A percentile compares a stretch with the other conserved stretches of the same genome.
Conservation (phyloP, 2,113 vertebrate genomes). For the Aptenodytes forsteri region DNA sequence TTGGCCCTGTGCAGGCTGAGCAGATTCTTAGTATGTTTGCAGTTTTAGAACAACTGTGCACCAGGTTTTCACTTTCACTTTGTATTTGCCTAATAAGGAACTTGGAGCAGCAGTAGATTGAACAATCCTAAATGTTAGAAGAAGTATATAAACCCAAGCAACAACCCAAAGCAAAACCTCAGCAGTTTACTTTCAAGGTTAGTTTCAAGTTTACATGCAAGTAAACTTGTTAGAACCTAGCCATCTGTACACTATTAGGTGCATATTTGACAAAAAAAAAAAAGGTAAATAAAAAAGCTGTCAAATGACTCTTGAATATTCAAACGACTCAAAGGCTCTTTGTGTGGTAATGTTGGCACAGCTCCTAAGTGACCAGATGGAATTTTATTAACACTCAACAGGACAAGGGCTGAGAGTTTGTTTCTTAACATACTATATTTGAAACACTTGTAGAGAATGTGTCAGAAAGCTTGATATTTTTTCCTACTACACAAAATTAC, state of each 20-base stretch:
- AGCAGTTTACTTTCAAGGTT: slow-evolving; percentile 62
- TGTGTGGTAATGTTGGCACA: slow-evolving; percentile 59
- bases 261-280: slow-evolving; percentile 14
- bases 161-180: slow-evolving; percentile 45
- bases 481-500: background rate
- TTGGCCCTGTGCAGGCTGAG: background rate
- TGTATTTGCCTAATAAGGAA: slow-evolving; percentile 39
- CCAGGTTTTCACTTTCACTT: background rate
- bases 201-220: slow-evolving; percentile 24
- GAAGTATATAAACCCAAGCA: background rate
- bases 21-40: background rate
- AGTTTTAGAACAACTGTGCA: background rate
- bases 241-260: slow-evolving; percentile 68
- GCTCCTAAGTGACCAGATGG: slow-evolving; percentile 67
- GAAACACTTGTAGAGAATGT: background rate
- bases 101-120: slow-evolving; percentile 49
- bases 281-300: slow-evolving; percentile 53
- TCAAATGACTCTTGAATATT: slow-evolving; percentile 24
- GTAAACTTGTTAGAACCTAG: slow-evolving; percentile 59
- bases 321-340: slow-evolving; percentile 10
- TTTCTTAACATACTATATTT: slow-evolving; percentile 56
- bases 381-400: slow-evolving; percentile 61
- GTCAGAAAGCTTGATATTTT: slow-evolving; percentile 34
- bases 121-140: slow-evolving; percentile 46
- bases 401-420: slow-evolving; percentile 49